Percentiles rank a stretch among this genome's conserved stretches.
Conservation (phyloP, 2,888 invertebrate genomes). For the Sesia bembeciformis region DNA sequence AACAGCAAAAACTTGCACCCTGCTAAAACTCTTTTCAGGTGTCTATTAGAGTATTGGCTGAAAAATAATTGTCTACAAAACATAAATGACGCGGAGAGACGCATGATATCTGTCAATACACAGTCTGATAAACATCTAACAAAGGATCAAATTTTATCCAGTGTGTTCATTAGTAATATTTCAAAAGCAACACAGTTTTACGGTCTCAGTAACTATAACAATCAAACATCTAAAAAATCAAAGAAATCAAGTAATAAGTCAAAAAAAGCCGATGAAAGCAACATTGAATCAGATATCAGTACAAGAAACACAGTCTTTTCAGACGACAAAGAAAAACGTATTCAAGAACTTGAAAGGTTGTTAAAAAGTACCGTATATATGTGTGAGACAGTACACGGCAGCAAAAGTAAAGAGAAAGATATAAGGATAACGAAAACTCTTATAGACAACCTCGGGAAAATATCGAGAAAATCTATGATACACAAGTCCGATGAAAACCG, state of each 20-base stretch:
- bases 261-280: neutral
- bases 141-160: conserved; percentile 39
- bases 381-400: conserved; percentile 29
- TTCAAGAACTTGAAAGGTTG: conserved; percentile 49
- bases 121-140: conserved; percentile 38
- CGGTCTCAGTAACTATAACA: conserved; percentile 17
- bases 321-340: conserved; percentile 35
- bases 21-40: conserved; percentile 41
- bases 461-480: conserved; percentile 13
- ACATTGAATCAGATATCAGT: neutral
- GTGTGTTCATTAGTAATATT: conserved; percentile 18
- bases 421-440: conserved; percentile 46
- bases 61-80: conserved; percentile 28
- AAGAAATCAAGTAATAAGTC: neutral
- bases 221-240: neutral
- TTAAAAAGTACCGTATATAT: conserved; percentile 53
- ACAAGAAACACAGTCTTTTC: conserved; percentile 4
- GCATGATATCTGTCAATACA: conserved; percentile 29
- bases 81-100: conserved; percentile 23
- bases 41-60: conserved; percentile 50
- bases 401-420: conserved; percentile 34
- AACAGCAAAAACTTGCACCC: conserved; percentile 29
- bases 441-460: conserved; percentile 35
- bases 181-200: conserved; percentile 41
- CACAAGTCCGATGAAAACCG: conserved; percentile 10